phyloP scores from a whole-genome alignment of 2,113 vertebrate genomes.

The Calypte anna region DNA sequence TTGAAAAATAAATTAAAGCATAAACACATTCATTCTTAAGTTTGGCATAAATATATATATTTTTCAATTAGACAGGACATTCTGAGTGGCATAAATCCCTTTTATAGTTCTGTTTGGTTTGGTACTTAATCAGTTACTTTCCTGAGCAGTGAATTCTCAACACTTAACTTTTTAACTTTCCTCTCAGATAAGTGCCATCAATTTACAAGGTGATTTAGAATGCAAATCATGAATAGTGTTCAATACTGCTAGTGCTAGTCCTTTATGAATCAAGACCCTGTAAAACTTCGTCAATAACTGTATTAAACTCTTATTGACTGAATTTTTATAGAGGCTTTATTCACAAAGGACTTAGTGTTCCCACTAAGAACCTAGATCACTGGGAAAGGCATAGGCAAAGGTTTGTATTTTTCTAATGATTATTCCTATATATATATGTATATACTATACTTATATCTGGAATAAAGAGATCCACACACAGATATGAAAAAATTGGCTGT shows the following conservation, averaged over 20 bases:
- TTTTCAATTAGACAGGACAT: conserved; percentile 50
- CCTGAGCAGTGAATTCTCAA: conserved; percentile 32
- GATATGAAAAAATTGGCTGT: neutral
- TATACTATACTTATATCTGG: neutral
- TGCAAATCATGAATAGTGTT: conserved; percentile 58
- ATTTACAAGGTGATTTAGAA: conserved; percentile 66
- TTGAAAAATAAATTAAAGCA: conserved; percentile 37
- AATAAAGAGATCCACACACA: neutral
- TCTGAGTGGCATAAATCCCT: conserved; percentile 57
- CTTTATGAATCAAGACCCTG: conserved; percentile 61
- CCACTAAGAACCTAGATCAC: neutral
- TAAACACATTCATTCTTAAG: conserved; percentile 6
- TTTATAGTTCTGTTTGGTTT: conserved; percentile 53
- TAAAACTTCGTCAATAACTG: conserved; percentile 68
- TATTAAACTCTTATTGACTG: conserved; percentile 61
- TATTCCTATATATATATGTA: neutral
- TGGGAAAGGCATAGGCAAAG: neutral
- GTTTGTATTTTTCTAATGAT: neutral
- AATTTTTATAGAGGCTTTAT: conserved; percentile 45
- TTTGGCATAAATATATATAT: neutral
- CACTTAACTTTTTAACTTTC: conserved; percentile 65
- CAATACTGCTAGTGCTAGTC: conserved; percentile 2
- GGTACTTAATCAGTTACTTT: conserved; percentile 51
- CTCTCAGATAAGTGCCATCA: conserved; percentile 57
- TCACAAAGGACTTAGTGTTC: neutral